Percentiles rank a stretch among this genome's conserved stretches.
Conservation (phyloP, 2,797 vertebrate genomes). For the Merluccius polli region DNA sequence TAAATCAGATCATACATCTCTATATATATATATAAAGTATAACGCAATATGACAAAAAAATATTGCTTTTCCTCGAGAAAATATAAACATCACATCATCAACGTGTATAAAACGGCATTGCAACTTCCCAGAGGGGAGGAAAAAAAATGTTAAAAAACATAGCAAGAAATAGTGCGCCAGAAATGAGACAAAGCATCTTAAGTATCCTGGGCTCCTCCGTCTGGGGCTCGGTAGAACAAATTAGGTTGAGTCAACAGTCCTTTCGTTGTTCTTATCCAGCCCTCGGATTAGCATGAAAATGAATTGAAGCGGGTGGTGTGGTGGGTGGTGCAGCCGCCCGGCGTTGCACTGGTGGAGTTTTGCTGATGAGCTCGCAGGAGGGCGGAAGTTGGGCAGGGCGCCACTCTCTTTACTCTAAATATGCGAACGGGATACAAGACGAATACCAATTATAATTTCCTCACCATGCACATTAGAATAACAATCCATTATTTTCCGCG, state of each 20-base stretch:
- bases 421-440: background rate
- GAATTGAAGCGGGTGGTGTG: background rate
- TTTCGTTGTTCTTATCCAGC: conserved; percentile 16
- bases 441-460: conserved; percentile 1
- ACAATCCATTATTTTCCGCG: background rate
- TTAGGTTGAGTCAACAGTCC: background rate
- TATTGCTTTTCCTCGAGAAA: background rate
- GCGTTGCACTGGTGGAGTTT: background rate
- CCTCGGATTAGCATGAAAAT: conserved; percentile 6
- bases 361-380: background rate
- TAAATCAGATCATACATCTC: background rate
- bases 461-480: background rate
- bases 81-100: background rate
- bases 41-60: background rate
- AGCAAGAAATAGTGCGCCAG: conserved; percentile 32
- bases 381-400: background rate
- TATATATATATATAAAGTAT: background rate
- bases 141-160: too few species aligned
- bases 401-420: conserved; percentile 3
- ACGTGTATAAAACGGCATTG: conserved; percentile 8
- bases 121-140: conserved; percentile 29
- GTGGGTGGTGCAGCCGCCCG: background rate
- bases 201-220: conserved; percentile 21
- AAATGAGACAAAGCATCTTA: conserved; percentile 16
- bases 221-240: background rate